Evolutionary conservation across 2,888 invertebrate species (phyloP).

Genomic region (Formica aserva): DNA sequence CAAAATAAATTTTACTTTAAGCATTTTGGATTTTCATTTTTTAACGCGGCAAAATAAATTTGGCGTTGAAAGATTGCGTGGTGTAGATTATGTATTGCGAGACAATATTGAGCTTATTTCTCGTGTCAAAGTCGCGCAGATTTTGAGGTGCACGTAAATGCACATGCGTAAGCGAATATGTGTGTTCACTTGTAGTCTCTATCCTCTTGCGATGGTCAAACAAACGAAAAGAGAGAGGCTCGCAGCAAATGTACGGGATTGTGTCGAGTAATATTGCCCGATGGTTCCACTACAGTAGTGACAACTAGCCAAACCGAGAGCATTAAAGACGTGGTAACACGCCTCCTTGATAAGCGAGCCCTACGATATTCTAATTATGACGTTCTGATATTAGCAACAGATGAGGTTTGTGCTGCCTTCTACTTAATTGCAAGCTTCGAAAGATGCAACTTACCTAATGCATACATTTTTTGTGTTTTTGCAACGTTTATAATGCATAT

Average conservation of each 20-base stretch:
- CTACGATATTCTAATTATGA: conserved; percentile 93
- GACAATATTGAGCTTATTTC: conserved; percentile 12
- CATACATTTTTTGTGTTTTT: not conserved
- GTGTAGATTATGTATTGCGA: not conserved
- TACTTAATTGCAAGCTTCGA: conserved; percentile 52
- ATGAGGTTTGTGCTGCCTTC: conserved; percentile 83
- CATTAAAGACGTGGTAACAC: conserved; percentile 92
- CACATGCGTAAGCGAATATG: conserved; percentile 50
- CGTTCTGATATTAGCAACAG: conserved; percentile 89
- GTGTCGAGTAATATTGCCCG: conserved; percentile 95
- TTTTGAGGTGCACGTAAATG: conserved; percentile 21
- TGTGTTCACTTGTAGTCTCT: conserved; percentile 84
- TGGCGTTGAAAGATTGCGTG: not conserved
- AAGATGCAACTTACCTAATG: not conserved
- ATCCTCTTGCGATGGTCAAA: conserved; percentile 85
- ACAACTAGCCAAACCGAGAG: conserved; percentile 92
- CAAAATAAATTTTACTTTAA: not conserved
- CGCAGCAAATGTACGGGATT: conserved; percentile 86
- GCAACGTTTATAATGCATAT: conserved; percentile 1
- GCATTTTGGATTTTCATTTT: not conserved
- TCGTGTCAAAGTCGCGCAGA: not conserved
- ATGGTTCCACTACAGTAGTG: conserved; percentile 97
- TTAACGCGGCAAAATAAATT: not conserved
- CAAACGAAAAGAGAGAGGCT: conserved; percentile 84
- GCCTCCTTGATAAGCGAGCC: conserved; percentile 94